Conservation (phyloP, 2,888 invertebrate genomes). For the Eupithecia exiguata region DNA sequence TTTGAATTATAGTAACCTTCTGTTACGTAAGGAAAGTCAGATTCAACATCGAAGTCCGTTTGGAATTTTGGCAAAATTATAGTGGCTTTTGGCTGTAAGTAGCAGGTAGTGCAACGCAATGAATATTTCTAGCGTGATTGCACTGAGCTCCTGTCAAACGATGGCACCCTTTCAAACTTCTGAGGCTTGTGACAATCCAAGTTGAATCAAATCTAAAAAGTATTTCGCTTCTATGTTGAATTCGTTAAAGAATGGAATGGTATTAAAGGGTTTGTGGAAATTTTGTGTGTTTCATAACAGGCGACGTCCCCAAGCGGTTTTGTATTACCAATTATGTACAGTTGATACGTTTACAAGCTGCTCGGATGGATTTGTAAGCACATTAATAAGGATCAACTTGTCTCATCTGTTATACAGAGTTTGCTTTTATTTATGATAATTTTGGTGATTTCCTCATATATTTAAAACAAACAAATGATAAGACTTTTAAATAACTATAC, state of each 20-base stretch:
- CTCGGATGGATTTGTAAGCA: conserved; percentile 51
- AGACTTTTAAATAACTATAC: not conserved
- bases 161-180: no score
- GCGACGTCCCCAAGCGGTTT: conserved; percentile 72
- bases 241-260: not conserved
- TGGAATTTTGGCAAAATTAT: not conserved
- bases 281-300: conserved; percentile 79
- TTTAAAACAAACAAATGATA: not conserved
- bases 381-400: conserved; percentile 45
- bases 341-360: conserved; percentile 72
- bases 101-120: not conserved
- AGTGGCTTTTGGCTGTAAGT: not conserved
- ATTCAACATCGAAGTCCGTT: not conserved
- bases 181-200: no score
- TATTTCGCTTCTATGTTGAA: conserved; percentile 17
- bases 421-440: not conserved
- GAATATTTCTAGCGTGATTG: not conserved
- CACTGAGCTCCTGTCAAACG: not conserved
- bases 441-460: not conserved
- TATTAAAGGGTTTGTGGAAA: conserved; percentile 80
- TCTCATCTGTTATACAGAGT: conserved; percentile 2
- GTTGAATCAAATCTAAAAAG: not conserved
- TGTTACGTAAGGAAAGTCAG: not conserved
- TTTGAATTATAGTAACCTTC: not conserved
- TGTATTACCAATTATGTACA: conserved; percentile 82